Base-by-base conservation (phyloP, 2,888 invertebrate species). In the Megamerina dolium region DNA sequence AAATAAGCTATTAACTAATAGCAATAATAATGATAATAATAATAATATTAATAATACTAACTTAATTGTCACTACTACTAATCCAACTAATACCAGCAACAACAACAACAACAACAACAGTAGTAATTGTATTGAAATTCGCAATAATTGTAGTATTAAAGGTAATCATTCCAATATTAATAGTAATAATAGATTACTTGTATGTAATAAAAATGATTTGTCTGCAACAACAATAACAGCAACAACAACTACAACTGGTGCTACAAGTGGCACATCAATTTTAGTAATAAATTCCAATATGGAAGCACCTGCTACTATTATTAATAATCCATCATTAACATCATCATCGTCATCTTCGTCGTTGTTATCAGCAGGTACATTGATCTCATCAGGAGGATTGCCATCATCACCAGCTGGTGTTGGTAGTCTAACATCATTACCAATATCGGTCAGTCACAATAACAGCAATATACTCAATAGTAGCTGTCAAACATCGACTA, bases 381-480 rank as follows among this genome's bases (percentile, higher is more conserved):
- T 66, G 45, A 60, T 59, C 37, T 61, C 58, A 23, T 64, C 66
- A 6, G 60, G 65, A 26, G 65, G n/a, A n/a, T 56, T 66, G 46
- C 61, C 61, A 39, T 61, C 58, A 23, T 64, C 65, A 6, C 60
- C 66, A 26, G 65, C 63, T 12, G 41, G 55, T n/a, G n/a, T n/a
- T n/a, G n/a, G n/a, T 12, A 52, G 58, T 26, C 55, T 56, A 47
- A 54, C 59, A 18, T 54, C 64, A 21, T 36, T 41, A n/a, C 39
- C 27, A 16, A 20, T 34, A 32, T 36, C 21, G 54, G 35, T 36
- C 18, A 21, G 26, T 30, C 44, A 37, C 16, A 60, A 58, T 21
- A 37, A 41, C 50, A 29, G 38, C 49, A 16, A 48, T 49, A 30
- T n/a, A n/a, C n/a, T 38, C 46, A 40, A 44, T 53, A 43, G 39